These are phyloP conservation scores for Anolis sagrei DNA, from an alignment of 2,113 vertebrate genomes.

Conservation along the genomic window DNA sequence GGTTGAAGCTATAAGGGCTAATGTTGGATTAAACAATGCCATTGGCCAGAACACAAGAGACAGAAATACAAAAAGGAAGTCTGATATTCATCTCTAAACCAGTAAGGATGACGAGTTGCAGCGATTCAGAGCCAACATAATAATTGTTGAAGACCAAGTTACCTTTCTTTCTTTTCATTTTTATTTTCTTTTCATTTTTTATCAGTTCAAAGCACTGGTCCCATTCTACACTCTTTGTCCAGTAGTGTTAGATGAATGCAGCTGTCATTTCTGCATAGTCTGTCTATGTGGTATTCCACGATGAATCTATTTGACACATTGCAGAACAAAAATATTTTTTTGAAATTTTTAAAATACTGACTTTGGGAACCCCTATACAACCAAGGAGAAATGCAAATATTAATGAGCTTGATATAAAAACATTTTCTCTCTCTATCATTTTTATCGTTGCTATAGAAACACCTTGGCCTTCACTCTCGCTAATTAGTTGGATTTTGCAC, in stretches of 20 bases:
- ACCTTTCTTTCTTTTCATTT: constrained; percentile 25
- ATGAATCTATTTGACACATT: constrained; percentile 64
- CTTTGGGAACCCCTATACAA: constrained; percentile 75
- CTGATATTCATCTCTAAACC: neutral
- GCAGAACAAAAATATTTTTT: constrained; percentile 61
- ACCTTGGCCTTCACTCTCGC: constrained; percentile 86
- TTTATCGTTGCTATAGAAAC: constrained; percentile 89
- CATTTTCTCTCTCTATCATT: constrained; percentile 78
- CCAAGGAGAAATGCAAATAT: constrained; percentile 71
- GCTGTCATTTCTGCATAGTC: constrained; percentile 37
- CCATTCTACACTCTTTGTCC: constrained; percentile 27
- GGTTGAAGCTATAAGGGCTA: constrained; percentile 41
- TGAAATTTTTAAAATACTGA: constrained; percentile 64
- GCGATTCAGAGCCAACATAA: constrained; percentile 25
- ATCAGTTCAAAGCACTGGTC: constrained; percentile 30
- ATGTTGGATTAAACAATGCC: constrained; percentile 42
- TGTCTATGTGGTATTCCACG: constrained; percentile 38
- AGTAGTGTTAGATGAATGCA: constrained; percentile 53
- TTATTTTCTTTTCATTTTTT: constrained; percentile 23
- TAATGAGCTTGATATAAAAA: constrained; percentile 81
- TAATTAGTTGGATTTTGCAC: constrained; percentile 89
- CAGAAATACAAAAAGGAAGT: neutral
- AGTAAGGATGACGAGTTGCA: constrained; percentile 2
- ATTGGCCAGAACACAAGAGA: neutral
- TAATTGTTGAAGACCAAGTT: constrained; percentile 44